Evolutionary conservation across 2,888 invertebrate genomes (phyloP), one percentile per base, ranked within the genome.

Genomic region (Sinopyrophorus schimmeli): DNA sequence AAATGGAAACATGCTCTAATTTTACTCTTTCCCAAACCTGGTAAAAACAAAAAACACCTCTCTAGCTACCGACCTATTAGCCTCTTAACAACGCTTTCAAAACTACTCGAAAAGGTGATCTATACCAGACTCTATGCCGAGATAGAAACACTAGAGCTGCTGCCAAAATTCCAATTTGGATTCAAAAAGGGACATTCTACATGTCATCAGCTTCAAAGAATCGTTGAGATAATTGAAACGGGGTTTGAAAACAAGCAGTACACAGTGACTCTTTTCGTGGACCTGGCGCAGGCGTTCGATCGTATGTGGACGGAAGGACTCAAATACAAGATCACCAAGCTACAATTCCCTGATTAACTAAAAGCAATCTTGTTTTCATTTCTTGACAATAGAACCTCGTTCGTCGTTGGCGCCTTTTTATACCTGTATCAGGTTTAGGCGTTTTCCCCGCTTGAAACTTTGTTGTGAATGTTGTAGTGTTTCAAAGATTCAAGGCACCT

Each of bases 141-240:
- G 24, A 9, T 37, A 37, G 5, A 18, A 3, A 14, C 12, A 23
- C 23, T 37, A 12, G 6, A 23, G 2, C 12, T 37, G 3, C 11
- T 37, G 5, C 15, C 23, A 37, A 2, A 23, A n/a, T 37, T 24
- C 37, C 37, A 37, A 10, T 37, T 37, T n/a, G 24, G 24, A n/a
- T 37, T 37, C 37, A 37, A 21, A 24, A 23, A 24, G 24, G 11
- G 20, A 23, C 14, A 24, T 9, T 37, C 37, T 4, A 37, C 37
- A 2, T 21, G 21, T n/a, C 21, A 37, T 15, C 37, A 37, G 11
- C 24, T 14, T n/a, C 24, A 37, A 17, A 3, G 14, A 16, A 31
- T 23, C 20, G 9, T 23, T 6, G 12, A 24, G 14, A 14, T 31
- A 2, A 37, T 37, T 2, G 15, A 37, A 37, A 21, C 3, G n/a